phyloP scores from a whole-genome alignment of 2,797 vertebrate species.

The Betta splendens region DNA sequence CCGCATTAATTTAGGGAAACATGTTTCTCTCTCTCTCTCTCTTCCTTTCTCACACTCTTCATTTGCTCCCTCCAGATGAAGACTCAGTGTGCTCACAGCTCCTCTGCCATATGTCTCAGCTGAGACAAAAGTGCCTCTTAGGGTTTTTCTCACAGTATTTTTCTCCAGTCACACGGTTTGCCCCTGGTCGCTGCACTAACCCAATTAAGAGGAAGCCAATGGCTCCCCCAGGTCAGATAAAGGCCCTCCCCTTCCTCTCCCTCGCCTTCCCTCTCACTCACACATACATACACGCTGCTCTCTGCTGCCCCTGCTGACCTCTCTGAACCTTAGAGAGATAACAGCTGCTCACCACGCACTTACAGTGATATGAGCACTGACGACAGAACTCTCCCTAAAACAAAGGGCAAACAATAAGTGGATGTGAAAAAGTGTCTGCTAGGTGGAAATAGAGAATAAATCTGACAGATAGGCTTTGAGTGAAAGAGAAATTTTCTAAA shows the following conservation, averaged over 20 bases:
- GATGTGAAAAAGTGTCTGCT: conserved; percentile 16
- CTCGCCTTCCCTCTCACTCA: conserved; percentile 36
- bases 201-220: conserved; percentile 79
- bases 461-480: neutral
- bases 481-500: too few species aligned
- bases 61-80: conserved; percentile 72
- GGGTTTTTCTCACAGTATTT: conserved; percentile 79
- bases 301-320: conserved; percentile 81
- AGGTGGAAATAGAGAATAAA: conserved; percentile 14
- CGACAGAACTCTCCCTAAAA: conserved; percentile 44
- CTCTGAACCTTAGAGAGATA: conserved; percentile 69
- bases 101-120: conserved; percentile 78
- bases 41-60: conserved; percentile 62
- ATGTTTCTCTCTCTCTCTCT: conserved; percentile 55
- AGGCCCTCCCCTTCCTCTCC: conserved; percentile 64
- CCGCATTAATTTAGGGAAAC: conserved; percentile 77
- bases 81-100: conserved; percentile 73
- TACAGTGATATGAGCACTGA: conserved; percentile 53
- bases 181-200: conserved; percentile 76
- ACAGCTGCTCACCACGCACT: conserved; percentile 64
- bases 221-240: conserved; percentile 83
- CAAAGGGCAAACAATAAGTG: conserved; percentile 32
- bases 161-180: conserved; percentile 75
- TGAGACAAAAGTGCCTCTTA: conserved; percentile 79
- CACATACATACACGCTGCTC: conserved; percentile 54